Conservation (phyloP, 2,888 invertebrate species). For the Calephelis perditalis region DNA sequence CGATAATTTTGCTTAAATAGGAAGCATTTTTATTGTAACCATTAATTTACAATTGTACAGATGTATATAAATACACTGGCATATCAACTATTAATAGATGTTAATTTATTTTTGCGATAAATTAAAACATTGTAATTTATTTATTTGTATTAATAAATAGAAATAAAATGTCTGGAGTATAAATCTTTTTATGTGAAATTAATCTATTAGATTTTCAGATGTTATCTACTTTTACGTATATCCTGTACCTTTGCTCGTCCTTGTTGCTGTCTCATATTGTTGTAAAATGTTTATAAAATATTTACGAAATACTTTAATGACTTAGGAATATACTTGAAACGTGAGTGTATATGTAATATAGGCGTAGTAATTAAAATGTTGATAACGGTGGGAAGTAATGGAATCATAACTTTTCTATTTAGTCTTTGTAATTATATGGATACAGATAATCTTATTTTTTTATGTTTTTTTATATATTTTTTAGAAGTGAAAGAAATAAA, state of each 20-base stretch:
- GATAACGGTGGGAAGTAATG: conserved; percentile 57
- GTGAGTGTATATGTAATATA: conserved; percentile 46
- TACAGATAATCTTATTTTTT: too few relatives aligned
- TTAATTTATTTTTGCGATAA: conserved; percentile 3
- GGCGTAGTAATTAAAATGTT: conserved; percentile 49
- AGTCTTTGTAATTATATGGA: too few relatives aligned
- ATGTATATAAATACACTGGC: conserved; percentile 64
- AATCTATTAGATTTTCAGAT: neutral
- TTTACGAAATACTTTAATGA: conserved; percentile 56
- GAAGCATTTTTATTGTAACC: conserved; percentile 20
- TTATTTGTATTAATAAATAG: conserved; percentile 5
- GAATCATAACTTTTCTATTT: conserved; percentile 24
- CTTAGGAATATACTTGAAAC: conserved; percentile 46
- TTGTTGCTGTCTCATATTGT: conserved; percentile 63
- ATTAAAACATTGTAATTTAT: conserved; percentile 4
- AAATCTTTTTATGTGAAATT: conserved; percentile 4
- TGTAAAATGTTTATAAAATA: conserved; percentile 68
- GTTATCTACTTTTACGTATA: conserved; percentile 1
- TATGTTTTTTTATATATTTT: too few relatives aligned
- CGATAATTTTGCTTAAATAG: conserved; percentile 8
- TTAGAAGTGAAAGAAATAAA: too few relatives aligned
- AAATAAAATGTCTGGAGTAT: neutral
- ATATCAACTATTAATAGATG: conserved; percentile 49
- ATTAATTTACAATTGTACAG: conserved; percentile 43
- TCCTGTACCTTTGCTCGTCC: conserved; percentile 36